Percentiles rank a stretch among this genome's conserved stretches.
phyloP scores from a whole-genome alignment of 2,113 vertebrate species.

The Actenoides hombroni region DNA sequence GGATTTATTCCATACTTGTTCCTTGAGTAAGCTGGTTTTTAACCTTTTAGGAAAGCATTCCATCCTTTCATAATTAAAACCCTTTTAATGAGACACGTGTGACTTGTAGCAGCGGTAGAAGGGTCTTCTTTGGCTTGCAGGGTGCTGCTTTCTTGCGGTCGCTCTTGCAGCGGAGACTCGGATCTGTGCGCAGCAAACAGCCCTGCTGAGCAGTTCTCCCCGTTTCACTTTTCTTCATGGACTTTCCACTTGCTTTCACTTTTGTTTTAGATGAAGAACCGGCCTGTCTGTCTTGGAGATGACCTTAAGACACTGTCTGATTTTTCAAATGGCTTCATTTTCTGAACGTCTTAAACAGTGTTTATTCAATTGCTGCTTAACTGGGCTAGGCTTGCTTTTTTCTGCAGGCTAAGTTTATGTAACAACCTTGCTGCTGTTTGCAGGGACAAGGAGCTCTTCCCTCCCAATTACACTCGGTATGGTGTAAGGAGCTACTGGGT shows the following conservation, averaged over 20 bases:
- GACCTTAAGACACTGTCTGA: not conserved
- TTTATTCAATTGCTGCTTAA: not conserved
- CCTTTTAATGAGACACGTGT: rapidly evolving
- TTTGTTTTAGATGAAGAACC: not conserved
- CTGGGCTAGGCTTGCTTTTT: not conserved
- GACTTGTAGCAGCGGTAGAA: not conserved
- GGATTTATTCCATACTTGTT: not conserved
- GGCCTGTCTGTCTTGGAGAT: not conserved
- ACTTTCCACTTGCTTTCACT: not conserved
- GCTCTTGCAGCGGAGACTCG: not conserved
- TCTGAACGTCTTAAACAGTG: not conserved
- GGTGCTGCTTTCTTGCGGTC: not conserved
- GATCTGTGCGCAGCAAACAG: not conserved
- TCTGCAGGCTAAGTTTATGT: rapidly evolving
- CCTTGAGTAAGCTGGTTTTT: not conserved
- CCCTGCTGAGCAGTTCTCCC: not conserved
- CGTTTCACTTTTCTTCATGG: not conserved
- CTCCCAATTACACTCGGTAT: not conserved
- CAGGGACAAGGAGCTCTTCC: not conserved
- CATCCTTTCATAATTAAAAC: not conserved
- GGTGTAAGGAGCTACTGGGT: not conserved
- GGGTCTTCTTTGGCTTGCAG: not conserved
- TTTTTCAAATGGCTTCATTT: not conserved
- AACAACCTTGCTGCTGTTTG: not conserved
- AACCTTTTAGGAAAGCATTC: not conserved